Evolutionary conservation across 1,140 invertebrate species (phyloP), one percentile per base, ranked within the genome.

Genomic region (Euura saliciscinereae): DNA sequence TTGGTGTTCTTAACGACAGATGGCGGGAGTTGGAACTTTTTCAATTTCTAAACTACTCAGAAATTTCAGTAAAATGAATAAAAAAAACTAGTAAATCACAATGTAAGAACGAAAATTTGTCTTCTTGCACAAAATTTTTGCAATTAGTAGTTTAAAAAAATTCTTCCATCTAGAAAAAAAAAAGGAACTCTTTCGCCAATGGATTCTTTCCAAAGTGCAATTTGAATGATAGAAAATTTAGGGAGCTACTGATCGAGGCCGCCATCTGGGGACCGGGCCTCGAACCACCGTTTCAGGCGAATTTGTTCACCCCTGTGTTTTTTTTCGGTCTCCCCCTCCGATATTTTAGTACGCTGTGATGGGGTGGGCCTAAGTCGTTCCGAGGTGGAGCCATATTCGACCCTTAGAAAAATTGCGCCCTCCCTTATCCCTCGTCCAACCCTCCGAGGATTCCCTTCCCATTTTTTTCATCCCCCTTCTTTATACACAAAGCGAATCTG

Each of bases 261-360:
- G 28, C 28, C 28, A 28, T 28, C 28, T 28, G 28, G 28, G 28
- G 28, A 28, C 28, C 28, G 28, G 28, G 28, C 28, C 28, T 28
- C 28, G 13, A 59, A n/a, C 51, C 13, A n/a, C 51, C 83, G 85
- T 84, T 83, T 82, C 28, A 59, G 13, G 4, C 75, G 79, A 80
- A 81, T 82, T 83, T 82, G 79, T 80, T 44, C 80, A 83, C 77
- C 84, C 82, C 77, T 84, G n/a, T 13, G 28, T 42, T 4, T 8
- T 59, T 59, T 59, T n/a, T 59, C 51, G 51, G 13, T 59, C 51
- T 4, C 13, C 51, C 51, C 51, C 51, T n/a, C 51, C 8, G 13
- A n/a, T 59, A 59, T 59, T 59, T 59, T 59, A 2, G 0, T 8
- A 59, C 8, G 51, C 51, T 59, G 8, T 4, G 3, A 59, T 6